Evolutionary conservation across 2,113 vertebrate genomes (phyloP).

Genomic region (Ptilonorhynchus violaceus): DNA sequence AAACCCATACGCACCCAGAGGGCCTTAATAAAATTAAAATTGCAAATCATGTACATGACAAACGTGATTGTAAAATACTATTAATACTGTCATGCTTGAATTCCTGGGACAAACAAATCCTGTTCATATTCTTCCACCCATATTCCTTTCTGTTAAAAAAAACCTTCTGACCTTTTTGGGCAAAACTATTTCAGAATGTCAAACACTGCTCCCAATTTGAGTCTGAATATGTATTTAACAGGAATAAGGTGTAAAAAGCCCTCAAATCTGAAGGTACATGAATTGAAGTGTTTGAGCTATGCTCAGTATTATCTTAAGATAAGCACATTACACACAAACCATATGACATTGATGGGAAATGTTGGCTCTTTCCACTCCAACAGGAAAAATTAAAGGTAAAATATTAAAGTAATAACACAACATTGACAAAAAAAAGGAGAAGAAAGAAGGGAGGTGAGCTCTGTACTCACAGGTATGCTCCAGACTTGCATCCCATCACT

Average conservation of each 20-base stretch:
- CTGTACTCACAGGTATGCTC: constrained; percentile 90
- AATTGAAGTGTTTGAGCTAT: not conserved
- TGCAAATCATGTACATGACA: constrained; percentile 48
- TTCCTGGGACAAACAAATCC: not conserved
- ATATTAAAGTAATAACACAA: accelerated
- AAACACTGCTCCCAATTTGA: not conserved
- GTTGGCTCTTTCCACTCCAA: not conserved
- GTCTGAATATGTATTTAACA: not conserved
- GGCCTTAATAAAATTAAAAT: constrained; percentile 31
- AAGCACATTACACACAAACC: not conserved
- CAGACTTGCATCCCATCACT: constrained; percentile 96
- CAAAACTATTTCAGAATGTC: not conserved
- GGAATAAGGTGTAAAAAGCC: not conserved
- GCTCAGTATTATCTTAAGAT: not conserved
- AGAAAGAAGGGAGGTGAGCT: not conserved
- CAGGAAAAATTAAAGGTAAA: not conserved
- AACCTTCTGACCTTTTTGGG: not conserved
- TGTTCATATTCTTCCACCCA: not conserved
- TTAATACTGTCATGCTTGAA: not conserved
- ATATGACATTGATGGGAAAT: accelerated
- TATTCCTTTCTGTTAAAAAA: not conserved
- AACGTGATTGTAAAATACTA: constrained; percentile 8
- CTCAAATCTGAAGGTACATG: not conserved
- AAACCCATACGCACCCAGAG: constrained; percentile 9
- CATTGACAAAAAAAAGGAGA: accelerated